Evolutionary conservation across 2,797 vertebrate species (phyloP).

Genomic region (Glyptemys insculpta): DNA sequence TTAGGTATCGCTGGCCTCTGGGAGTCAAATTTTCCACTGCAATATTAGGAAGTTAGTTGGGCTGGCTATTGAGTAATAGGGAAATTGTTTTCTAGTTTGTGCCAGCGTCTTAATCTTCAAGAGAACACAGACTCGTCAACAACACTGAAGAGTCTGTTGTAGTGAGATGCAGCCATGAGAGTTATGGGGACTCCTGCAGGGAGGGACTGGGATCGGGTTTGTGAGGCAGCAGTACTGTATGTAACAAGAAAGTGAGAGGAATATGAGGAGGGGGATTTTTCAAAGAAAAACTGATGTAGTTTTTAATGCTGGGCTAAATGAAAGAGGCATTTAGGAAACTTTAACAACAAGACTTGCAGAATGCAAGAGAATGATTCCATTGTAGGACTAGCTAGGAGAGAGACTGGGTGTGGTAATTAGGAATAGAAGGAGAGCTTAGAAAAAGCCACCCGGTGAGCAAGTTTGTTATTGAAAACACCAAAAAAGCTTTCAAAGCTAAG

Average conservation of each 20-base stretch:
- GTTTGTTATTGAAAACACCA: not conserved
- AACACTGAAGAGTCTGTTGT: constrained; percentile 51
- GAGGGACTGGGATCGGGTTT: constrained; percentile 42
- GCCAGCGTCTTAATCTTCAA: constrained; percentile 64
- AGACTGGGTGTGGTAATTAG: not conserved
- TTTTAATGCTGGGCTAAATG: not conserved
- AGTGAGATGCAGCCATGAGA: constrained; percentile 65
- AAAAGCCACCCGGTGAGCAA: not conserved
- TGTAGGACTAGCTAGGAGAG: not conserved
- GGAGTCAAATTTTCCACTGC: constrained; percentile 73
- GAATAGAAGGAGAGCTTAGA: not conserved
- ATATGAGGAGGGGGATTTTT: not conserved
- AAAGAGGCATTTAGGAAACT: not conserved
- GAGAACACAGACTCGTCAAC: constrained; percentile 72
- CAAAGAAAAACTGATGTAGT: not conserved
- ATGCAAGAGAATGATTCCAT: not conserved
- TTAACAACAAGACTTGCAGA: not conserved
- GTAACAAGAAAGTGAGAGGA: not conserved
- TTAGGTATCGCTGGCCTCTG: constrained; percentile 60
- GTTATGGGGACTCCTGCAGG: constrained; percentile 49
- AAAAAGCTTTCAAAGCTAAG: not conserved
- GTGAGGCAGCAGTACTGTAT: not conserved
- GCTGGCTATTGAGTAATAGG: constrained; percentile 67
- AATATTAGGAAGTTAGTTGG: constrained; percentile 47
- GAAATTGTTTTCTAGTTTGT: constrained; percentile 49